phyloP scores from a whole-genome alignment of 2,113 vertebrate genomes.

The Manacus vitellinus region DNA sequence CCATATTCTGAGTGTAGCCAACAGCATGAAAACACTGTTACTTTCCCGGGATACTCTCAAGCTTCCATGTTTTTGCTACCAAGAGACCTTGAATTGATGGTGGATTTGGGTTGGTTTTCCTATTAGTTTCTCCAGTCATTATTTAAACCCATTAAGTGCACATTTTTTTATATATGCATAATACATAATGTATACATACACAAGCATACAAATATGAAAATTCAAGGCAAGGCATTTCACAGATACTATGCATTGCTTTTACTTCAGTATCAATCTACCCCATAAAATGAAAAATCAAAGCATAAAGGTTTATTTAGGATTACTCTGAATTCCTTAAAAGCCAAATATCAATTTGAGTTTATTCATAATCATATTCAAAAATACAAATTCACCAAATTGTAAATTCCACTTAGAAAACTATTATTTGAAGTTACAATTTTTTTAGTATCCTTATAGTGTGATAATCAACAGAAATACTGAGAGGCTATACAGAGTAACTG shows the following conservation, averaged over 20 bases:
- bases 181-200: neutral
- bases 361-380: neutral
- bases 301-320: neutral
- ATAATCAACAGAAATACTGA: neutral
- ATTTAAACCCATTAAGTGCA: neutral
- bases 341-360: neutral
- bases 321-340: neutral
- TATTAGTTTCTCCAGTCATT: neutral
- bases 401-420: neutral
- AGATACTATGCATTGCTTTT: neutral
- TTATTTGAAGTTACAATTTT: neutral
- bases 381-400: neutral
- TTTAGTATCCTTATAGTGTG: neutral
- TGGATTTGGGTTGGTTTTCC: neutral
- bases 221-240: neutral
- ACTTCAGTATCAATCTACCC: neutral
- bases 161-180: neutral
- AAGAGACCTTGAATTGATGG: neutral
- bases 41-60: accelerated
- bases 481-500: neutral
- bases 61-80: neutral
- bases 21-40: neutral
- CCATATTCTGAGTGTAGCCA: neutral
- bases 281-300: neutral
- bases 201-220: neutral